Conservation (phyloP, 2,888 invertebrate genomes). For the Laspeyria flexula region DNA sequence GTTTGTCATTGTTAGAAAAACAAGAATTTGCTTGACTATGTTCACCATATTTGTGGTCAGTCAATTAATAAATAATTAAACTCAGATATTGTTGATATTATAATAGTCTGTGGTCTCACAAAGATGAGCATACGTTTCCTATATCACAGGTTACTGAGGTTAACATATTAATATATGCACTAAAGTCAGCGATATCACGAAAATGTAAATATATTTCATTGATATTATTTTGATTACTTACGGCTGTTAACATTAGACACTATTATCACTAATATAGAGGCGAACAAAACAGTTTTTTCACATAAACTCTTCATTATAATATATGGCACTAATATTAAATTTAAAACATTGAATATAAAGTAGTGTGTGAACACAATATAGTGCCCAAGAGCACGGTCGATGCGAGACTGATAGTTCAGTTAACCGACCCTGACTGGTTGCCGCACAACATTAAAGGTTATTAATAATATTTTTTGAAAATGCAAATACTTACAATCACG, state of each 20-base stretch:
- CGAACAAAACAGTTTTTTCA: conserved; percentile 36
- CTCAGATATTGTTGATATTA: not conserved
- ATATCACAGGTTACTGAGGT: conserved; percentile 38
- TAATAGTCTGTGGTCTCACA: conserved; percentile 9
- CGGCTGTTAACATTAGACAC: conserved; percentile 46
- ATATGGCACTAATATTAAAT: conserved; percentile 36
- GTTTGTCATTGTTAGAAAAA: conserved; percentile 7
- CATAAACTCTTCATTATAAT: conserved; percentile 48
- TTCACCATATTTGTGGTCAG: not conserved
- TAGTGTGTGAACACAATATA: conserved; percentile 38
- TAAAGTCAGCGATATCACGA: conserved; percentile 48
- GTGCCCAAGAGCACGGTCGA: conserved; percentile 54
- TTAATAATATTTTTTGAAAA: conserved; percentile 65
- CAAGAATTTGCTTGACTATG: too few species aligned
- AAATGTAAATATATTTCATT: conserved; percentile 17
- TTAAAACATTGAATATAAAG: conserved; percentile 35
- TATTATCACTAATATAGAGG: conserved; percentile 44
- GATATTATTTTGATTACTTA: conserved; percentile 48
- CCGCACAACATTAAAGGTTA: conserved; percentile 65
- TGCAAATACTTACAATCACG: conserved; percentile 41
- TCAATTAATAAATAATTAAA: conserved; percentile 20
- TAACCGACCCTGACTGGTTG: conserved; percentile 61
- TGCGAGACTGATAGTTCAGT: conserved; percentile 62
- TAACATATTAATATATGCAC: conserved; percentile 41
- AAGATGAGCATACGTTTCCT: conserved; percentile 19